Evolutionary conservation across 92 coral and sea anemone species (phyloP).

Genomic region (Palythoa grandiflora): DNA sequence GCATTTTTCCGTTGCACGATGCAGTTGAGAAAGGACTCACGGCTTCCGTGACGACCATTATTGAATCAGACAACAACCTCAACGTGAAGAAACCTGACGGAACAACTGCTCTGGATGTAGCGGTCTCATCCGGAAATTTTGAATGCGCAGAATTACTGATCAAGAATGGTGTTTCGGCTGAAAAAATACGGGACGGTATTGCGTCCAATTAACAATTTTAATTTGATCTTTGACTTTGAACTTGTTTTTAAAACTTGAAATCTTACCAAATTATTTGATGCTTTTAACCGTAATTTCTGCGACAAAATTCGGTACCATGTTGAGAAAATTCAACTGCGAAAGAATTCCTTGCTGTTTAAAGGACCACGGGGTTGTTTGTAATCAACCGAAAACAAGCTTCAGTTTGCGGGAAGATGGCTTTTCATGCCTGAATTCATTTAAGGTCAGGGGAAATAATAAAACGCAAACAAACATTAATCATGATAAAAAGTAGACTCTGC

Average conservation of each 20-base stretch:
- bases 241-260: not conserved
- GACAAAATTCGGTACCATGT: too few species aligned
- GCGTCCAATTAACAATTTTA: not conserved
- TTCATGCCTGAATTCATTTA: too few species aligned
- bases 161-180: conserved; percentile 80
- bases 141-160: conserved; percentile 87
- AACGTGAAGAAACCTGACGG: conserved; percentile 74
- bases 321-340: too few species aligned
- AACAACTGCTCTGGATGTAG: conserved; percentile 69
- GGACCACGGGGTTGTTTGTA: too few species aligned
- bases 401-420: too few species aligned
- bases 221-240: not conserved
- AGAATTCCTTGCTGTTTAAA: too few species aligned
- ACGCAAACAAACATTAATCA: too few species aligned
- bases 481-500: too few species aligned
- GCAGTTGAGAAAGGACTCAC: conserved; percentile 72
- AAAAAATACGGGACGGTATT: conserved; percentile 76
- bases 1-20: conserved; percentile 79
- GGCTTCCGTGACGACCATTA: conserved; percentile 59
- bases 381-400: too few species aligned
- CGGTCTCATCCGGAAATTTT: conserved; percentile 78
- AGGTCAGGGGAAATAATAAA: too few species aligned
- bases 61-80: conserved; percentile 68
- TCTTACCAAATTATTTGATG: not conserved
- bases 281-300: too few species aligned